Evolutionary conservation across 2,797 vertebrate genomes (phyloP).

Genomic region (Chaetodon trifasciatus): DNA sequence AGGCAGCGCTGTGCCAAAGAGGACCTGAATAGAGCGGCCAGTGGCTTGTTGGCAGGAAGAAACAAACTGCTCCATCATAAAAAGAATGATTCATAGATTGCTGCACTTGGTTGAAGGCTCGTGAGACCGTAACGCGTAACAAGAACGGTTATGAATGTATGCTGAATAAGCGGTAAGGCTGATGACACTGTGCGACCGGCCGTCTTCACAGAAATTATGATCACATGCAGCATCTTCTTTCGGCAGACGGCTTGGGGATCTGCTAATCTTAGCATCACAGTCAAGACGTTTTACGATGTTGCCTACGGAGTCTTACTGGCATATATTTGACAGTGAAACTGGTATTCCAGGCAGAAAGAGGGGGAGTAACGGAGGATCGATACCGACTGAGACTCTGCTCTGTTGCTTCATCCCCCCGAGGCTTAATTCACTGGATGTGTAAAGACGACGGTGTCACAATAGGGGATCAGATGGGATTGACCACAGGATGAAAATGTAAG

Average conservation of each 20-base stretch:
- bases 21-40: conserved; percentile 57
- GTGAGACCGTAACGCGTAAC: conserved; percentile 37
- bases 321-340: conserved; percentile 48
- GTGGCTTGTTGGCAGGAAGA: conserved; percentile 57
- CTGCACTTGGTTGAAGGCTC: conserved; percentile 28
- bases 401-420: conserved; percentile 78
- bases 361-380: conserved; percentile 72
- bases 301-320: conserved; percentile 22
- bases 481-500: conserved; percentile 78
- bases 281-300: conserved; percentile 24
- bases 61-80: conserved; percentile 60
- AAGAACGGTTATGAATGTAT: conserved; percentile 48
- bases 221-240: conserved; percentile 19
- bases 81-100: conserved; percentile 67
- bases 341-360: conserved; percentile 55
- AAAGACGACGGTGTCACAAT: conserved; percentile 80
- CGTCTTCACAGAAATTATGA: conserved; percentile 25
- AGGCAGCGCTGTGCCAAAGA: conserved; percentile 48
- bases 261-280: conserved; percentile 32
- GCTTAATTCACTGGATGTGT: conserved; percentile 79
- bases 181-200: neutral
- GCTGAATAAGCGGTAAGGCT: conserved; percentile 23
- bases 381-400: conserved; percentile 73
- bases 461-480: conserved; percentile 81
- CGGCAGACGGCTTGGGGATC: conserved; percentile 24